Percentiles rank a stretch among this genome's conserved stretches.
Evolutionary conservation across 1,140 invertebrate genomes (phyloP).

Genomic region (Rhagoletis pomonella): DNA sequence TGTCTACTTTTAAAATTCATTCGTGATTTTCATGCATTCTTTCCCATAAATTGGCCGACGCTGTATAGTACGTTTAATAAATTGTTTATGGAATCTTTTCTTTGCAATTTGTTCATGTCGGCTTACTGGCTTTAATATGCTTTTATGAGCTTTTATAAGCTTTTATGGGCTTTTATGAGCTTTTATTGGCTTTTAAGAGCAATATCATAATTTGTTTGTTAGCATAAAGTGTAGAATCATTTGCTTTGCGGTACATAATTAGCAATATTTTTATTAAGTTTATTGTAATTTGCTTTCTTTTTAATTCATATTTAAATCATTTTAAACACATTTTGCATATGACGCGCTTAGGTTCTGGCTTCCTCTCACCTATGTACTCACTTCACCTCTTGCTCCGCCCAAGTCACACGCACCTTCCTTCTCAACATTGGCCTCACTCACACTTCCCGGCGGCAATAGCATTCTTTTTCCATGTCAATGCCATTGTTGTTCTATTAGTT

Average conservation of each 20-base stretch:
- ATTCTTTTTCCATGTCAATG: background rate
- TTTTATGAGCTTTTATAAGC: background rate
- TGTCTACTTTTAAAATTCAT: background rate
- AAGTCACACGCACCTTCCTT: background rate
- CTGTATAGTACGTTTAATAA: too few relatives aligned
- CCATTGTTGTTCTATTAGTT: background rate
- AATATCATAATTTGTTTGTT: background rate
- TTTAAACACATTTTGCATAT: too few relatives aligned
- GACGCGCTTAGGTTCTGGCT: too few relatives aligned
- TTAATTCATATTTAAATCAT: too few relatives aligned
- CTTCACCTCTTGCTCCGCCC: too few relatives aligned
- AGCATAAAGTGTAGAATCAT: too few relatives aligned
- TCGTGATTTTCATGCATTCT: too few relatives aligned
- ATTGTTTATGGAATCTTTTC: background rate
- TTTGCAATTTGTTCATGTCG: background rate
- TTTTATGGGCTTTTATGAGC: background rate
- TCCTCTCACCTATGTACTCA: too few relatives aligned
- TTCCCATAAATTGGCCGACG: too few relatives aligned
- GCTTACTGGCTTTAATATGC: background rate
- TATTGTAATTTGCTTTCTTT: too few relatives aligned
- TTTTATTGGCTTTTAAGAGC: background rate
- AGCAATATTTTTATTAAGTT: too few relatives aligned
- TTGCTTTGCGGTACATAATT: too few relatives aligned
- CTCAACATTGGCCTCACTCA: background rate
- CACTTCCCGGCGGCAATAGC: background rate